A percentile compares a stretch with the other conserved stretches of the same genome.
Conservation (phyloP, 2,888 invertebrate species). For the Malthinus seriepunctatus region DNA sequence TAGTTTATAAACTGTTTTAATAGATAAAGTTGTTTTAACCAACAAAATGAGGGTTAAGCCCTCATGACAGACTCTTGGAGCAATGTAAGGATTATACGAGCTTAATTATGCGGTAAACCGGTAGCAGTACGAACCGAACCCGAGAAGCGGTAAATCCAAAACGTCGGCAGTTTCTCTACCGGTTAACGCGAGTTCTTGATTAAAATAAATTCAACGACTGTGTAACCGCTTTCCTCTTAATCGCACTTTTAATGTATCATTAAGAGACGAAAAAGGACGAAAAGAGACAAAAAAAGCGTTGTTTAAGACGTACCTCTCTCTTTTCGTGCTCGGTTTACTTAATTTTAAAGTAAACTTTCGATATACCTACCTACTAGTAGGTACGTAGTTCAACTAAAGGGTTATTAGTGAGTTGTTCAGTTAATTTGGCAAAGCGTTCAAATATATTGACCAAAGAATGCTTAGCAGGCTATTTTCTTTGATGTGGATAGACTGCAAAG, state of each 20-base stretch:
- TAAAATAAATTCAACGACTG: conserved; percentile 22
- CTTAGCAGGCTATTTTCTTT: conserved; percentile 14
- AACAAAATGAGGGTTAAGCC: conserved; percentile 45
- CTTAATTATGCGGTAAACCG: conserved; percentile 47
- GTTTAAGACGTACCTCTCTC: too few species aligned
- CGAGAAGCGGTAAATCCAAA: conserved; percentile 39
- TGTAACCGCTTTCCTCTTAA: conserved; percentile 14
- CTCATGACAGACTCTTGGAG: conserved; percentile 43
- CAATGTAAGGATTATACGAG: conserved; percentile 45
- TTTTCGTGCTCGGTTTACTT: not conserved
- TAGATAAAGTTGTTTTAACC: conserved; percentile 31
- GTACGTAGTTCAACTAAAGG: not conserved
- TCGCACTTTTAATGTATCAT: conserved; percentile 10
- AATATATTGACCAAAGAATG: conserved; percentile 19
- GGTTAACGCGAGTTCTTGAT: conserved; percentile 19
- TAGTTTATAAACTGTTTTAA: conserved; percentile 13
- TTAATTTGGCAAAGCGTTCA: conserved; percentile 17
- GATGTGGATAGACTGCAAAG: conserved; percentile 14
- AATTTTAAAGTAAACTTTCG: not conserved
- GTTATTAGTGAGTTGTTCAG: conserved; percentile 8
- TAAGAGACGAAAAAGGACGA: conserved; percentile 10
- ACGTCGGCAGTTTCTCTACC: conserved; percentile 35
- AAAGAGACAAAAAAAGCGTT: too few species aligned
- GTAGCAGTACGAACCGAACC: conserved; percentile 35
- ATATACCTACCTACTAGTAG: not conserved